Evolutionary conservation across 2,113 vertebrate genomes (phyloP).

Genomic region (Pomatorhinus ruficollis): DNA sequence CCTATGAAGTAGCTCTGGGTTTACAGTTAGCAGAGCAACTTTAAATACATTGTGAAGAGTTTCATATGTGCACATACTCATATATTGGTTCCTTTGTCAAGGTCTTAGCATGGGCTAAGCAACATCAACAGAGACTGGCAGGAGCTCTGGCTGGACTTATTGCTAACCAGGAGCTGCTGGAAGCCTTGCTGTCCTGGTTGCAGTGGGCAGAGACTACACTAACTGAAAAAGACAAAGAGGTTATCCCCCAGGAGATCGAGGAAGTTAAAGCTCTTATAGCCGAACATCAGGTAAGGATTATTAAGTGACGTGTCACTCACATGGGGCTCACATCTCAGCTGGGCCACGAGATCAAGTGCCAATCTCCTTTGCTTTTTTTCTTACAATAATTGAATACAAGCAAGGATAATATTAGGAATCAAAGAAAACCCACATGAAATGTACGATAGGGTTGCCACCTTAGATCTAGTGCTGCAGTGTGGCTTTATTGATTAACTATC

Average conservation of each 20-base stretch:
- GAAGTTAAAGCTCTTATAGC: constrained; percentile 94
- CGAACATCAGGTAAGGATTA: constrained; percentile 88
- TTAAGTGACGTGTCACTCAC: background rate
- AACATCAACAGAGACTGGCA: constrained; percentile 92
- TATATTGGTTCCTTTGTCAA: constrained; percentile 52
- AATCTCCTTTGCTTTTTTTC: background rate
- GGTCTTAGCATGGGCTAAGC: constrained; percentile 94
- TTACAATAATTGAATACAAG: background rate
- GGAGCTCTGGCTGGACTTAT: constrained; percentile 86
- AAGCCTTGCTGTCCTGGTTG: constrained; percentile 90
- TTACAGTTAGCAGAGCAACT: background rate
- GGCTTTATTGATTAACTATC: background rate
- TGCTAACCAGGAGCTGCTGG: constrained; percentile 90
- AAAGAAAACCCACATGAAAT: background rate
- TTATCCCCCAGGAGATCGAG: constrained; percentile 91
- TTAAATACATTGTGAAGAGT: background rate
- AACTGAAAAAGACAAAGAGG: constrained; percentile 89
- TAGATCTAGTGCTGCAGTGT: background rate
- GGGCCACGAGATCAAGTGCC: fast-evolving
- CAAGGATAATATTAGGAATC: background rate
- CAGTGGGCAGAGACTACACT: constrained; percentile 95
- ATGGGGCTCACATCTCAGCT: background rate
- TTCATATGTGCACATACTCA: background rate
- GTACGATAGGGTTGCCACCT: background rate
- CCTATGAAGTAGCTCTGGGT: background rate